Base-by-base conservation (phyloP, 2,888 invertebrate species). In the Eupeodes luniger region DNA sequence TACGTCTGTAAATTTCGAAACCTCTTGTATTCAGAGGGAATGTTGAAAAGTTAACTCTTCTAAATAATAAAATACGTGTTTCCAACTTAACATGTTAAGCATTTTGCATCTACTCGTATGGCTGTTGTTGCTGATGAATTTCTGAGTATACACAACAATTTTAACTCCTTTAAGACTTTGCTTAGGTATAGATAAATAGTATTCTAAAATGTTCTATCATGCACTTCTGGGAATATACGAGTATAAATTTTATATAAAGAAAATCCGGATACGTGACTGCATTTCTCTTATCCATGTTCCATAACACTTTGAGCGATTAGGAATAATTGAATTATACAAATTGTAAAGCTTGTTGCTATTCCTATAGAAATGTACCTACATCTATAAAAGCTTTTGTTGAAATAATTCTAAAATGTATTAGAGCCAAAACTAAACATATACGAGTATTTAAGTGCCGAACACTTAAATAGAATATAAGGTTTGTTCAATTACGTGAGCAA, bases 241-340 rank as follows among this genome's bases (percentile, higher is more conserved):
- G 5, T 40, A 27, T 27, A 27, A 0, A 27, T 27, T 27, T 27
- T 27, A 27, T 27, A 27, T 75, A 79, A n/a, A n/a, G 53, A 49
- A 75, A 84, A 67, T 59, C 53, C 47, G 9, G 10, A 59, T 67
- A 84, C 83, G 83, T 84, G 79, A 74, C 74, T 61, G 40, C 40
- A 62, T 44, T 59, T 66, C n/a, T 10, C 55, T 55, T 40, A 16
- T 10, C 44, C 10, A 44, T 44, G 10, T 44, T 9, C 10, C 10
- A 47, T 47, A 55, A 70, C 40, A 51, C 44, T 59, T 69, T 44
- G 19, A 67, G 53, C 55, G 55, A 70, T 70, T 70, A 55, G 70
- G 36, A 40, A 55, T 55, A 70, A 70, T 70, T 70, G 16, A 70
- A 55, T 70, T 70, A 40, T 14, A 59, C 40, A 40, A 40, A 40